phyloP scores from a whole-genome alignment of 2,113 vertebrate species.

The Ictalurus punctatus region DNA sequence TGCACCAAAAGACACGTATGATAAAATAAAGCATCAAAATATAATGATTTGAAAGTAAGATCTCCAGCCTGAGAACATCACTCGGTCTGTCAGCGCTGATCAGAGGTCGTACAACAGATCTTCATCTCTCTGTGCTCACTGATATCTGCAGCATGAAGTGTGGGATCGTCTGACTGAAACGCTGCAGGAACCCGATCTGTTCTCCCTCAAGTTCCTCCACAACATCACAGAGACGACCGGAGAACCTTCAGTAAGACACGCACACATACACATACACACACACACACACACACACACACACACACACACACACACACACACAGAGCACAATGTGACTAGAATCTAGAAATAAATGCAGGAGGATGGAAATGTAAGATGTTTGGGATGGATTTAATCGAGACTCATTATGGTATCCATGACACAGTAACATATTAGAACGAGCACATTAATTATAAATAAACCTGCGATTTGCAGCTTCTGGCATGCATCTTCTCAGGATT shows the following conservation, averaged over 20 bases:
- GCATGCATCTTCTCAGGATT: neutral
- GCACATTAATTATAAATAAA: neutral
- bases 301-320: neutral
- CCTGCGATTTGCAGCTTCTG: neutral
- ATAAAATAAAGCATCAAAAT: neutral
- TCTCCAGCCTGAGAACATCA: neutral
- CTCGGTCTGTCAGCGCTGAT: neutral
- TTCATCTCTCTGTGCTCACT: neutral
- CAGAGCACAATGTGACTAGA: too few relatives aligned
- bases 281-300: neutral
- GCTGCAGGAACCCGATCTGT: constrained; percentile 29
- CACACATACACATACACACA: neutral
- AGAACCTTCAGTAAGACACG: constrained; percentile 31
- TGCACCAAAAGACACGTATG: neutral
- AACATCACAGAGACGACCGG: neutral
- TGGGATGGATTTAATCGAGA: neutral
- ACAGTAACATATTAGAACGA: neutral
- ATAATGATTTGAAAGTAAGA: neutral
- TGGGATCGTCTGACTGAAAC: constrained; percentile 17
- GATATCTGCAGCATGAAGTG: neutral
- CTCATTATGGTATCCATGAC: neutral
- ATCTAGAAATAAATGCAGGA: too few relatives aligned
- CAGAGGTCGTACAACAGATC: neutral
- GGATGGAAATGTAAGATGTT: too few relatives aligned
- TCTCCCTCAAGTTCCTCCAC: constrained; percentile 44